phyloP scores from a whole-genome alignment of 2,888 invertebrate species.

The Drosophila paranaensis region DNA sequence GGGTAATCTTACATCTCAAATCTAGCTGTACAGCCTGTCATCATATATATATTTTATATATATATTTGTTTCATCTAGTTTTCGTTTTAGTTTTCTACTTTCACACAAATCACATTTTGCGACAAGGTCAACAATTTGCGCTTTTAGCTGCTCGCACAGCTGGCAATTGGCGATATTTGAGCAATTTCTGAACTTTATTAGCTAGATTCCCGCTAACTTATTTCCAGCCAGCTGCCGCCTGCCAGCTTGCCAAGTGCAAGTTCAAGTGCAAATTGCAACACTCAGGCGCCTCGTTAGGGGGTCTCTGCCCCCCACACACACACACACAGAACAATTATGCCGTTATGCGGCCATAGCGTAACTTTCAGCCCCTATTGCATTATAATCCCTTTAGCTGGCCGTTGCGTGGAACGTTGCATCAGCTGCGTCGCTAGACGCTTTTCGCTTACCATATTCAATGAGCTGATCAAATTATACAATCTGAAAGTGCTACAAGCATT shows the following conservation, averaged over 20 bases:
- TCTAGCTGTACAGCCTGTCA: no score
- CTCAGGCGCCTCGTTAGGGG: constrained; percentile 11
- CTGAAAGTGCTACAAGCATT: constrained; percentile 44
- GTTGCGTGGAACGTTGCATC: constrained; percentile 53
- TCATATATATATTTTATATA: background rate
- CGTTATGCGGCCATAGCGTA: constrained; percentile 10
- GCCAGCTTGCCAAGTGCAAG: constrained; percentile 65
- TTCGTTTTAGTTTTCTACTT: background rate
- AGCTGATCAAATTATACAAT: constrained; percentile 55
- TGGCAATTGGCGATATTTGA: constrained; percentile 1
- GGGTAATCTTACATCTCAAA: no score
- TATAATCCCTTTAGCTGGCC: constrained; percentile 58
- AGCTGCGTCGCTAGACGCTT: constrained; percentile 21
- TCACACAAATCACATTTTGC: constrained; percentile 3
- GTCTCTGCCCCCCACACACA: background rate
- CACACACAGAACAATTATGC: background rate
- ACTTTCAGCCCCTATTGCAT: constrained; percentile 21
- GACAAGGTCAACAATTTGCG: constrained; percentile 8
- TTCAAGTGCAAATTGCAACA: constrained; percentile 56
- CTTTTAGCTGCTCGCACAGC: background rate
- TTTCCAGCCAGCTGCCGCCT: constrained; percentile 1
- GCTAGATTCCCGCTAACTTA: constrained; percentile 13
- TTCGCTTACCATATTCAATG: constrained; percentile 10
- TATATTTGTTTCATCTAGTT: background rate
- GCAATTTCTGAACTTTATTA: constrained; percentile 12